phyloP scores from a whole-genome alignment of 2,888 invertebrate genomes.

The Hetaerina titia region DNA sequence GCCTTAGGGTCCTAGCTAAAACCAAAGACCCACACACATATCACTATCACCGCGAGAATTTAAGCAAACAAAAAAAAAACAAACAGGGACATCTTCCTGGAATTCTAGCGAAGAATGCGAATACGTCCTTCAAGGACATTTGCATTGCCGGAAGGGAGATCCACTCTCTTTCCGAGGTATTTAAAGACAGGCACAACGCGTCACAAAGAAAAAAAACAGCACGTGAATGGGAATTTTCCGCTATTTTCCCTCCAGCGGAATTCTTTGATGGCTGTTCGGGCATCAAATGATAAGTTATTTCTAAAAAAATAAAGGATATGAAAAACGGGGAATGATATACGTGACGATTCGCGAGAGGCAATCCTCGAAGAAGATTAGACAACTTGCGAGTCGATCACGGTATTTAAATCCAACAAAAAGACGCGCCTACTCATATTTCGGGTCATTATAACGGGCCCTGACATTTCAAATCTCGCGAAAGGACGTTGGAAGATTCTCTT shows the following conservation, averaged over 20 bases:
- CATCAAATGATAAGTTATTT: not conserved
- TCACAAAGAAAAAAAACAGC: not conserved
- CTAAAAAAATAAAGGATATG: not conserved
- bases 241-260: not conserved
- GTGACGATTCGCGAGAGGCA: not conserved
- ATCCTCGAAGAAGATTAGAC: not conserved
- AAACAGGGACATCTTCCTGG: no score
- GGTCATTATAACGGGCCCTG: not conserved
- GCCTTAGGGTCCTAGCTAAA: no score
- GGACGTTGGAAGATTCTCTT: not conserved
- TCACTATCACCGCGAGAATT: no score
- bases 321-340: not conserved
- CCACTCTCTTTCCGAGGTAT: no score
- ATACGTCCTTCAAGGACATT: no score
- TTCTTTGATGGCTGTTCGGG: not conserved
- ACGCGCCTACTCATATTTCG: not conserved
- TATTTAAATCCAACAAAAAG: not conserved
- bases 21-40: no score
- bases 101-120: no score
- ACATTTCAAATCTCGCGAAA: not conserved
- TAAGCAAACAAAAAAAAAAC: no score
- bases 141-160: no score
- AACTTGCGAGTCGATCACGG: not conserved
- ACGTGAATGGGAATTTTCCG: not conserved
- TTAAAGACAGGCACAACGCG: no score